A percentile compares a stretch with the other conserved stretches of the same genome.
phyloP scores from a whole-genome alignment of 2,888 invertebrate genomes.

The Lithophane ornitopus region DNA sequence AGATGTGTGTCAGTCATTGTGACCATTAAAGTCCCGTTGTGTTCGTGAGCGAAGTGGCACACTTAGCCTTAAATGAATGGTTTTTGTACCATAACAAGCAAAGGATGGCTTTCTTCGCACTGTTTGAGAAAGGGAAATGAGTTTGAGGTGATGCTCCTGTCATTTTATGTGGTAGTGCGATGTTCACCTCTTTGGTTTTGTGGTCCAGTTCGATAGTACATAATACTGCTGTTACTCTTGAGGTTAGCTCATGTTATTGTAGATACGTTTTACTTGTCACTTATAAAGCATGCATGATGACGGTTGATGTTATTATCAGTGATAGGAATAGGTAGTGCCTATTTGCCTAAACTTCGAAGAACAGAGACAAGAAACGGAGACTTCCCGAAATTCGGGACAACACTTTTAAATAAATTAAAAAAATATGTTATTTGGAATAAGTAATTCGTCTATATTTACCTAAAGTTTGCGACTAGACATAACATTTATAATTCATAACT shows the following conservation, averaged over 20 bases:
- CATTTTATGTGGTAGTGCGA: constrained; percentile 15
- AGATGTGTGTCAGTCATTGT: constrained; percentile 64
- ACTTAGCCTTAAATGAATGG: constrained; percentile 65
- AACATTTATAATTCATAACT: too few species aligned
- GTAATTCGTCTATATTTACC: too few species aligned
- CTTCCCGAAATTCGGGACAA: too few species aligned
- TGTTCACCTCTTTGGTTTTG: not conserved
- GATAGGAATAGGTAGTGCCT: too few species aligned
- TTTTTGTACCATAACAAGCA: constrained; percentile 63
- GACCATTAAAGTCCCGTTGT: constrained; percentile 65
- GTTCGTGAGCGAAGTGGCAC: constrained; percentile 59
- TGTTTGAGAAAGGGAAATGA: constrained; percentile 60
- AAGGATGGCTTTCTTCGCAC: constrained; percentile 64
- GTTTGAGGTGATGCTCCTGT: constrained; percentile 44
- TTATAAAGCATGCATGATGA: not conserved
- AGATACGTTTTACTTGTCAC: not conserved
- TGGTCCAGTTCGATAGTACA: not conserved
- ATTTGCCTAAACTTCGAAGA: too few species aligned
- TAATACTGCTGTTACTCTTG: not conserved
- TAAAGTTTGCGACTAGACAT: too few species aligned
- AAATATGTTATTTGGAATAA: too few species aligned
- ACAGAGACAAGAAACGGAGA: too few species aligned
- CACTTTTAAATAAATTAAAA: too few species aligned
- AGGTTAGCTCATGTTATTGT: not conserved
- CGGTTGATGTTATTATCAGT: not conserved